Percentiles rank a stretch among this genome's conserved stretches.
phyloP scores from a whole-genome alignment of 1,140 invertebrate species.

The Drosophila albomicans region DNA sequence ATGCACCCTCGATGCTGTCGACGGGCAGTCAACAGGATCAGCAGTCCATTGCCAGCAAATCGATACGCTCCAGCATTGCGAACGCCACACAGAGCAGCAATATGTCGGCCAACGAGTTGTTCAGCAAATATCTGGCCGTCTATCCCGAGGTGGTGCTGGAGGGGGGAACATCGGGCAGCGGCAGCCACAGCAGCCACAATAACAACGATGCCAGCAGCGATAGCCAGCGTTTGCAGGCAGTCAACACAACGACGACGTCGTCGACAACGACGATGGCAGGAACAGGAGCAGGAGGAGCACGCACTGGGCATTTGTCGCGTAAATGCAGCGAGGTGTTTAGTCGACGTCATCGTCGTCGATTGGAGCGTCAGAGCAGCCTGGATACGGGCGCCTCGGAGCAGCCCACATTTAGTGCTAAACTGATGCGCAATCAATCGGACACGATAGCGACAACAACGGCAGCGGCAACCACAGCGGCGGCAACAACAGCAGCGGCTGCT shows the following conservation, averaged over 20 bases:
- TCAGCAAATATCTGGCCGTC: slow-evolving; percentile 75
- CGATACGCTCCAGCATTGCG: slow-evolving; percentile 62
- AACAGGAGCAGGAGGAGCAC: slow-evolving; percentile 9
- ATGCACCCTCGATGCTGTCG: slow-evolving; percentile 76
- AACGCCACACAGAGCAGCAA: slow-evolving; percentile 33
- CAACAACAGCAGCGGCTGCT: slow-evolving; percentile 7
- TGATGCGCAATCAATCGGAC: slow-evolving; percentile 81
- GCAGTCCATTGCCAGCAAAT: slow-evolving; percentile 77
- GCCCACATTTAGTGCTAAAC: slow-evolving; percentile 43
- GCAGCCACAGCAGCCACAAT: slow-evolving; percentile 11
- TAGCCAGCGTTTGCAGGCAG: neutral
- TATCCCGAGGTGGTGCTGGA: slow-evolving; percentile 70
- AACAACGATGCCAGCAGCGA: neutral
- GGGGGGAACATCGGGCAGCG: slow-evolving; percentile 25
- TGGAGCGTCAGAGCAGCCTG: slow-evolving; percentile 76
- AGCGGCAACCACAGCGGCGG: slow-evolving; percentile 10
- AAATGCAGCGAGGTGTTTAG: slow-evolving; percentile 81
- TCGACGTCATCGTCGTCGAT: slow-evolving; percentile 65
- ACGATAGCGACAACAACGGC: slow-evolving; percentile 63
- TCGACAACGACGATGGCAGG: neutral
- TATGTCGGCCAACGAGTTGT: slow-evolving; percentile 46
- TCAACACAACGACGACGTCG: neutral
- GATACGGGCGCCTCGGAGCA: slow-evolving; percentile 60
- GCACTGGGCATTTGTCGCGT: slow-evolving; percentile 67
- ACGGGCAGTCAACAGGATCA: slow-evolving; percentile 77